These are phyloP conservation scores for Orthonevra nobilis DNA, from an alignment of 2,888 invertebrate genomes.

Conservation along the genomic window DNA sequence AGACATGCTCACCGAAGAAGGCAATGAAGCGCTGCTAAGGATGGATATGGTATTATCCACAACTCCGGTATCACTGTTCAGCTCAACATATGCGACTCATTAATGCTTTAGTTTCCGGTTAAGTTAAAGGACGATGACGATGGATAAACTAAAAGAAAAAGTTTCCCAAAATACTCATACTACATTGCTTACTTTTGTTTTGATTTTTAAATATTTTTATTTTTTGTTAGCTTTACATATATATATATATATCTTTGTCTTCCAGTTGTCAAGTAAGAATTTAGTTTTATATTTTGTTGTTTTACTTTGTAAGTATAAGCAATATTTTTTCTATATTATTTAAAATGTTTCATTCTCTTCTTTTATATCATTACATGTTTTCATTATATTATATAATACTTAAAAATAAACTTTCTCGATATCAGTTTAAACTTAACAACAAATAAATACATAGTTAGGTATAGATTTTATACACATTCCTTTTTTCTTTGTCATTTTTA, in stretches of 20 bases:
- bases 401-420: conserved; percentile 62
- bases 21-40: no score
- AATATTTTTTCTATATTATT: conserved; percentile 56
- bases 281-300: conserved; percentile 35
- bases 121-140: no score
- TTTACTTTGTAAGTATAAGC: conserved; percentile 54
- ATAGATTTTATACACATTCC: conserved; percentile 18
- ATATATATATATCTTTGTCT: conserved; percentile 58
- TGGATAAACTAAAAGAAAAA: conserved; percentile 1
- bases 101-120: no score
- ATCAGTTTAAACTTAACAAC: conserved; percentile 71
- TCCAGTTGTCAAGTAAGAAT: conserved; percentile 62
- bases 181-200: no score
- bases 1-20: no score
- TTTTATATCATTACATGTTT: conserved; percentile 13
- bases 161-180: not conserved
- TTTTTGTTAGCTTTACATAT: conserved; percentile 62
- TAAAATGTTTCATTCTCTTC: conserved; percentile 25
- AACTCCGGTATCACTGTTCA: no score
- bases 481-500: conserved; percentile 33
- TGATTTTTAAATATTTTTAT: conserved; percentile 56
- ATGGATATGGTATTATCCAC: no score
- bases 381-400: conserved; percentile 29
- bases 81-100: no score
- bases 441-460: conserved; percentile 71